A percentile compares a stretch with the other conserved stretches of the same genome.
Evolutionary conservation across 1,140 invertebrate genomes (phyloP).

Genomic region (Dolichoris vasculosae): DNA sequence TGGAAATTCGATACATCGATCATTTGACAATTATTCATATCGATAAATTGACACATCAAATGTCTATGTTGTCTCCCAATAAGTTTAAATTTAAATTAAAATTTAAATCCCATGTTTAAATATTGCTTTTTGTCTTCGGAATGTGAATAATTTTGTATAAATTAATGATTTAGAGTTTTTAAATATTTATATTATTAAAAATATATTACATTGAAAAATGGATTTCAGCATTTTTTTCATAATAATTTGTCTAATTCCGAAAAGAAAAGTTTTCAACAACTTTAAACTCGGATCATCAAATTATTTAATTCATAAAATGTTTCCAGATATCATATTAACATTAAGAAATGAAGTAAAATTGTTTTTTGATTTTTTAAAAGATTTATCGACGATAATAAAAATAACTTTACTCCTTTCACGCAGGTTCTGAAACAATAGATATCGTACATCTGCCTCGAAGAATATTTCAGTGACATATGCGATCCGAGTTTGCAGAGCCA

Average conservation of each 20-base stretch:
- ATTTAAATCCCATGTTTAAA: not conserved
- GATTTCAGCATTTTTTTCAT: no score
- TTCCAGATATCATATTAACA: no score
- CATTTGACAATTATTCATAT: not conserved
- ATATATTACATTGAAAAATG: no score
- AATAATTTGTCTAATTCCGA: no score
- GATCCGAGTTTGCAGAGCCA: not conserved
- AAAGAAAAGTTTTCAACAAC: no score
- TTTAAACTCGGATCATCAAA: no score
- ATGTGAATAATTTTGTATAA: not conserved
- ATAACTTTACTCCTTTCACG: not conserved
- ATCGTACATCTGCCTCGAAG: not conserved
- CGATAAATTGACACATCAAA: not conserved
- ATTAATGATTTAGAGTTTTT: no score
- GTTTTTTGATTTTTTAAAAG: no score
- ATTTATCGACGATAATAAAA: not conserved
- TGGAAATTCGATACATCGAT: not conserved
- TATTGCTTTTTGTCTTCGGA: not conserved
- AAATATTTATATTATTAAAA: no score
- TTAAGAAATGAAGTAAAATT: no score
- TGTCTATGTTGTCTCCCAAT: not conserved
- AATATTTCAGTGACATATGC: slow-evolving; percentile 18
- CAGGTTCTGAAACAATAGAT: slow-evolving; percentile 19
- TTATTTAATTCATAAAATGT: no score
- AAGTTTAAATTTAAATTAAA: not conserved